Conservation (phyloP, 1,140 invertebrate genomes). For the Cyclargus thomasi region DNA sequence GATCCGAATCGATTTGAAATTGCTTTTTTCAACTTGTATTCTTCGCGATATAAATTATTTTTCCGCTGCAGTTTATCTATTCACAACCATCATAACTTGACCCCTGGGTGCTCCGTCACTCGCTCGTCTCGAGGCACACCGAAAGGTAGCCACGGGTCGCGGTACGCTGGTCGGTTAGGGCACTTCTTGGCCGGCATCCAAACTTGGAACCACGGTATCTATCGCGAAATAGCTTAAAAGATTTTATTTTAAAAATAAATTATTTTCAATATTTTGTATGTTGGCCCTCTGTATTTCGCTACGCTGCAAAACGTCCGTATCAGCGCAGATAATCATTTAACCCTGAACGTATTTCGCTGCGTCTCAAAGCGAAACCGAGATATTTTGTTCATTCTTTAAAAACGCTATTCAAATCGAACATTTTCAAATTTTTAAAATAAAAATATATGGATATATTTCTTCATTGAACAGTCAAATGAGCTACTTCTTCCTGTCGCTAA, state of each 20-base stretch:
- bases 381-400: neutral
- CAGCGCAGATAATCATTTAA: neutral
- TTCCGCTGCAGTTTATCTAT: conserved; percentile 4
- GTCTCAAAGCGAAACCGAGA: neutral
- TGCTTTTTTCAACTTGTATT: conserved; percentile 6
- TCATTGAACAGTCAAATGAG: no score
- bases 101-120: neutral
- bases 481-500: no score
- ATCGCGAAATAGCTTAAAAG: conserved; percentile 8
- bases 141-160: neutral
- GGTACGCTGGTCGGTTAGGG: neutral
- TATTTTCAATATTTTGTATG: conserved; percentile 7
- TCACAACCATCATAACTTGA: neutral
- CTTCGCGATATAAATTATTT: conserved; percentile 3
- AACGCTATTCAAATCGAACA: neutral
- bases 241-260: conserved; percentile 9
- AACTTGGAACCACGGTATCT: neutral
- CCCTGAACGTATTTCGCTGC: neutral
- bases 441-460: no score
- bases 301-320: neutral
- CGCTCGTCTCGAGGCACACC: neutral
- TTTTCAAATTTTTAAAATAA: no score
- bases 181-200: conserved; percentile 5
- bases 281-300: conserved; percentile 1
- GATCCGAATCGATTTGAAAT: conserved; percentile 6